Evolutionary conservation across 1,140 invertebrate species (phyloP).

Genomic region (Zaprionus lachaisei): DNA sequence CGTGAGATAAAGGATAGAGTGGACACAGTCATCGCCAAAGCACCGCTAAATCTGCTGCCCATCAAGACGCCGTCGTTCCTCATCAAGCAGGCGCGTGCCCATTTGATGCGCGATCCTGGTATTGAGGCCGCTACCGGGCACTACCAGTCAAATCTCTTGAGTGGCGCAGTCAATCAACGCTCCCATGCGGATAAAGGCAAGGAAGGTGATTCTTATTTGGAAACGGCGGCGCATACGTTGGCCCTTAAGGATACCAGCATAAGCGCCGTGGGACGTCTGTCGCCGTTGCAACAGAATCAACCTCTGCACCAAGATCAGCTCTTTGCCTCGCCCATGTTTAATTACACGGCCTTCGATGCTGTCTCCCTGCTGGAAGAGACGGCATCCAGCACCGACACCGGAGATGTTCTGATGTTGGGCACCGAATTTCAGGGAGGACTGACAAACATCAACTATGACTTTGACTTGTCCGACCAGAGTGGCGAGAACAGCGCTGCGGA

Average conservation of each 20-base stretch:
- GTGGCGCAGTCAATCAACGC: conserved; percentile 32
- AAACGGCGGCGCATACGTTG: conserved; percentile 33
- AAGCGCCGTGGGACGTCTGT: conserved; percentile 58
- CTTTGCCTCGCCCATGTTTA: conserved; percentile 86
- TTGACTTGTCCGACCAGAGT: conserved; percentile 89
- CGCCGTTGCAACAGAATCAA: conserved; percentile 51
- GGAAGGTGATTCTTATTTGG: conserved; percentile 24
- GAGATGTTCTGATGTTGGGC: conserved; percentile 86
- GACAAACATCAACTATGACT: conserved; percentile 90
- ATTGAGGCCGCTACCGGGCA: conserved; percentile 51
- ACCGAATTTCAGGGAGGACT: conserved; percentile 85
- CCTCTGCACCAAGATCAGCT: conserved; percentile 84
- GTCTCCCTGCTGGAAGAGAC: conserved; percentile 85
- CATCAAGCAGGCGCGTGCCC: conserved; percentile 66
- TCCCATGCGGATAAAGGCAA: conserved; percentile 20
- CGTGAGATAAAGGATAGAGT: conserved; percentile 89
- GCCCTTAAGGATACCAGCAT: conserved; percentile 65
- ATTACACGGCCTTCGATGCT: conserved; percentile 85
- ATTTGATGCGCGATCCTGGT: conserved; percentile 38
- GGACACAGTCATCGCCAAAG: conserved; percentile 87
- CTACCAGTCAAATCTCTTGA: conserved; percentile 71
- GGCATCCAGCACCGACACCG: conserved; percentile 80
- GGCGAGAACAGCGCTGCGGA: conserved; percentile 88
- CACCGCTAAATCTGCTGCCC: conserved; percentile 90
- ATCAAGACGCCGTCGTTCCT: conserved; percentile 87